Evolutionary conservation across 2,113 vertebrate genomes (phyloP).

Genomic region (Hucho hucho): DNA sequence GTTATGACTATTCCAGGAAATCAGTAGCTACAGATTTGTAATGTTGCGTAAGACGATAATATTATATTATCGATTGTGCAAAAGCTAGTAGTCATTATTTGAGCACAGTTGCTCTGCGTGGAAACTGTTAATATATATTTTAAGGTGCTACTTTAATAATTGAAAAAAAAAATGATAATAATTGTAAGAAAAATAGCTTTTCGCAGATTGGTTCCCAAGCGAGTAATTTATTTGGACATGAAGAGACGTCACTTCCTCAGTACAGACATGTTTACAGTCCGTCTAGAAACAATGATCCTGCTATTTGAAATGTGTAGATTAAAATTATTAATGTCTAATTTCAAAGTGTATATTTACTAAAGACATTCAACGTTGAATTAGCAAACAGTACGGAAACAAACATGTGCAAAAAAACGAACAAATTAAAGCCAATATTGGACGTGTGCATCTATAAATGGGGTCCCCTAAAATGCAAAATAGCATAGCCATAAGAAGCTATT

Average conservation of each 20-base stretch:
- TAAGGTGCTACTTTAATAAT: neutral
- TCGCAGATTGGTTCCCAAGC: neutral
- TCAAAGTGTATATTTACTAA: neutral
- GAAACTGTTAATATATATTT: neutral
- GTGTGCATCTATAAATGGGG: slow-evolving; percentile 4
- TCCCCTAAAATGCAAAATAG: neutral
- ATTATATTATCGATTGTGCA: neutral
- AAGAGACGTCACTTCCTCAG: neutral
- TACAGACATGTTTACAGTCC: neutral
- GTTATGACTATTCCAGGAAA: neutral
- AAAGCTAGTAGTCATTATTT: neutral
- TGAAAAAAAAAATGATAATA: too few relatives aligned
- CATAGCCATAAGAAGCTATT: neutral
- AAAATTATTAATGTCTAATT: neutral
- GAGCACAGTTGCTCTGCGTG: neutral
- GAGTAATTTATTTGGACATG: neutral
- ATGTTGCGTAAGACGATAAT: neutral
- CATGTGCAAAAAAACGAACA: neutral
- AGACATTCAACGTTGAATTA: neutral
- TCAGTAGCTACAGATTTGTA: neutral
- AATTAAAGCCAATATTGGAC: neutral
- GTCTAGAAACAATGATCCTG: neutral
- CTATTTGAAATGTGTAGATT: too few relatives aligned
- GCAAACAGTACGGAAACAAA: neutral
- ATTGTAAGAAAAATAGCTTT: too few relatives aligned